These are phyloP conservation scores for Ramazzottius varieornatus DNA, from an alignment of 2,888 invertebrate species.

Conservation along the genomic window DNA sequence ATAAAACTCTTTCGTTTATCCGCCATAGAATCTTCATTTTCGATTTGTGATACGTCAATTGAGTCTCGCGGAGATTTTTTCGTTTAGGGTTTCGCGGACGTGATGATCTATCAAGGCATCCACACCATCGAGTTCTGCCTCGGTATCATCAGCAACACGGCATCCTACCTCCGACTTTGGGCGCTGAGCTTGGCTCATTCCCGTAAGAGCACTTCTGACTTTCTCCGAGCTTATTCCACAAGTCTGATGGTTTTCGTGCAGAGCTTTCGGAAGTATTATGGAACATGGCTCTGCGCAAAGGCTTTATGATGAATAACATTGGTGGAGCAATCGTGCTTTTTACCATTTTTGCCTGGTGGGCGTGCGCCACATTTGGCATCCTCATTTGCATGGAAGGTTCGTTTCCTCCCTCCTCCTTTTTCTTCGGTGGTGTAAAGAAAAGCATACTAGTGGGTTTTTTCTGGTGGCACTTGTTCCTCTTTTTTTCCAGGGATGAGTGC, in stretches of 20 bases:
- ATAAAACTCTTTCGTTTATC: too few species aligned
- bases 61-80: neutral
- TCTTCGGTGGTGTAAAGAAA: too few species aligned
- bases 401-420: too few species aligned
- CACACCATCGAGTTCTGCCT: slow-evolving; percentile 9
- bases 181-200: slow-evolving; percentile 8
- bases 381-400: slow-evolving; percentile 21
- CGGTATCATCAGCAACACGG: slow-evolving; percentile 9
- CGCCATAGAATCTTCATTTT: too few species aligned
- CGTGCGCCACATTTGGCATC: slow-evolving; percentile 17
- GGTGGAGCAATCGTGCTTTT: slow-evolving; percentile 9
- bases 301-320: slow-evolving; percentile 6
- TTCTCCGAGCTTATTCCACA: too few species aligned
- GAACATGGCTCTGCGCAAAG: slow-evolving; percentile 4
- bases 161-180: slow-evolving; percentile 9
- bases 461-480: neutral
- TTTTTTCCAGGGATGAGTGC: slow-evolving; percentile 10
- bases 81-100: slow-evolving; percentile 4
- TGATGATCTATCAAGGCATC: slow-evolving; percentile 8
- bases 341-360: slow-evolving; percentile 17
- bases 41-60: too few species aligned
- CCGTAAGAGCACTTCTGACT: neutral
- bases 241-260: slow-evolving; percentile 4
- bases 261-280: slow-evolving; percentile 9
- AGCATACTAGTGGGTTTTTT: neutral